phyloP scores from a whole-genome alignment of 2,113 vertebrate genomes.

The Circaetus gallicus region DNA sequence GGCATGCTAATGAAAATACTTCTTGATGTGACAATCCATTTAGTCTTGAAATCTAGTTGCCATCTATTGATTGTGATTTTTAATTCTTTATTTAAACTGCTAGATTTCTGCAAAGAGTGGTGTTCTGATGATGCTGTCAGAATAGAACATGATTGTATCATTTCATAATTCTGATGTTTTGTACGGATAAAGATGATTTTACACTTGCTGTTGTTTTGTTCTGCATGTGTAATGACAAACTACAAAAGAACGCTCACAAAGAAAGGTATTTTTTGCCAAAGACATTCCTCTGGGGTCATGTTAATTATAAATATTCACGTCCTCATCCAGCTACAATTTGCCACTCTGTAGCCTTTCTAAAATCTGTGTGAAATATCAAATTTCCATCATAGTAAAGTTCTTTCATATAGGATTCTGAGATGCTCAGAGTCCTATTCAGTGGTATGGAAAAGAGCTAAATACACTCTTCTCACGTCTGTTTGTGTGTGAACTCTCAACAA shows the following conservation, averaged over 20 bases:
- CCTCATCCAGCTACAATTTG: background rate
- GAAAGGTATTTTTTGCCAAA: background rate
- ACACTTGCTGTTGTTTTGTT: background rate
- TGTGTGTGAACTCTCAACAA: background rate
- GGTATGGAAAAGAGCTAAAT: background rate
- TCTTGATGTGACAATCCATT: background rate
- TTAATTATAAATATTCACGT: background rate
- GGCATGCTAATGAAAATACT: background rate
- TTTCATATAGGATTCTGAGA: background rate
- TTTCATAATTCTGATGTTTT: background rate
- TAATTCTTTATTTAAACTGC: background rate
- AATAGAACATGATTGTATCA: background rate
- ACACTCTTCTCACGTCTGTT: fast-evolving
- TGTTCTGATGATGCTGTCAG: background rate
- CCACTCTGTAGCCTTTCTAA: background rate
- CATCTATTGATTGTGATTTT: background rate
- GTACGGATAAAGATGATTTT: background rate
- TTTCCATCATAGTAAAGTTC: background rate
- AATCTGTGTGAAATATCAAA: background rate
- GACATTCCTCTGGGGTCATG: background rate
- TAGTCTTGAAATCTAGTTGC: background rate
- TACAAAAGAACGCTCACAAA: background rate
- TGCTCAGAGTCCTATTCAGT: background rate
- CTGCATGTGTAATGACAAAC: background rate
- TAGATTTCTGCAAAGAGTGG: background rate